Percentiles rank a stretch among this genome's conserved stretches.
These are phyloP conservation scores for Gnathonemus echidnorhynchus DNA, from an alignment of 2,113 vertebrate genomes.

Conservation along the genomic window DNA sequence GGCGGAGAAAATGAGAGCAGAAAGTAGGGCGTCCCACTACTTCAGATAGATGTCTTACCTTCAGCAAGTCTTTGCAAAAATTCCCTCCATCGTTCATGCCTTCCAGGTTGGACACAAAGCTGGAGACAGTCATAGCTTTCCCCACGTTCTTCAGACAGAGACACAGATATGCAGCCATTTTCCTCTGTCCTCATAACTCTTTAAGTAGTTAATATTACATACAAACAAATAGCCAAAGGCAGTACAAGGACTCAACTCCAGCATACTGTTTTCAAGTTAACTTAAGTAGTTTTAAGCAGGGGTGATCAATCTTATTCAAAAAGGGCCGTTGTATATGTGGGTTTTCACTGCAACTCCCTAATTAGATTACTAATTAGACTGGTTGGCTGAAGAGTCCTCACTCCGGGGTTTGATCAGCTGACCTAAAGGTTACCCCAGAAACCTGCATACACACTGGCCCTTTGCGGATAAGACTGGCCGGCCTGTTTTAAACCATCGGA, in stretches of 20 bases:
- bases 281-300: neutral
- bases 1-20: neutral
- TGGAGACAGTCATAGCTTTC: constrained; percentile 74
- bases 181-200: neutral
- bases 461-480: neutral
- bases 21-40: neutral
- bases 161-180: neutral
- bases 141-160: constrained; percentile 69
- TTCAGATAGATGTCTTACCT: constrained; percentile 51
- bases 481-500: neutral
- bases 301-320: neutral
- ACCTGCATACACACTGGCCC: neutral
- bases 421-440: neutral
- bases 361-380: neutral
- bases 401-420: neutral
- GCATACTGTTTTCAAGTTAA: neutral
- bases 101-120: constrained; percentile 76
- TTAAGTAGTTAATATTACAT: neutral
- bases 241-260: neutral
- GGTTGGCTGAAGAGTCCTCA: neutral
- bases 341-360: neutral
- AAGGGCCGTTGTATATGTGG: neutral
- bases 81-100: constrained; percentile 71
- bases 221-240: neutral
- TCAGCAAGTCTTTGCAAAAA: constrained; percentile 76